Base-by-base conservation (phyloP, 1,140 invertebrate species). In the Mizuhopecten yessoensis region DNA sequence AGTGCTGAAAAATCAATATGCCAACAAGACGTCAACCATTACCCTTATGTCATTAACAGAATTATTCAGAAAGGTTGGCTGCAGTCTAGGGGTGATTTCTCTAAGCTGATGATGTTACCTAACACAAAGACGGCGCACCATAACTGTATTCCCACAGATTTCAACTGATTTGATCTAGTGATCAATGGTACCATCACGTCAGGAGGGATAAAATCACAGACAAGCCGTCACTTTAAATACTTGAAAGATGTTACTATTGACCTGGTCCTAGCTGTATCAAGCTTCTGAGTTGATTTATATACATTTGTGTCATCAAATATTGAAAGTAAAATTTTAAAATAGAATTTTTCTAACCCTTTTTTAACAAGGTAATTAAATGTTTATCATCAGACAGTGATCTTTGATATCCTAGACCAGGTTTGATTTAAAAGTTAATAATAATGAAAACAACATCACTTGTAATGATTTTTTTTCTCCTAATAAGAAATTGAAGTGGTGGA, bases 21-120 rank as follows among this genome's bases (percentile, higher is more conserved):
- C 29, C 57, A 75, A 75, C 57, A 75, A 75, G 57, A 75, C n/a
- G 45, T 57, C 45, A 57, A 57, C n/a, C n/a, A 75, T 75, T 75
- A 75, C 1, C 57, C n/a, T 75, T 29, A 75, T 75, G 57, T 75
- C n/a, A 75, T 75, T 29, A n/a, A 75, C 57, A 75, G 9, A n/a
- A 29, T 75, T 29, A 75, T 75, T 75, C 5, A 75, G 57, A 75
- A 13, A n/a, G 57, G 23, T n/a, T 75, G 57, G 1, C 2, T 29
- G 9, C 57, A 75, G 57, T 75, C 57, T 75, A n/a, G 57, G 23
- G 23, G 3, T 15, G 17, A 57, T 57, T 57, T 3, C 17, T 11
- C 15, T 9, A 9, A 75, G n/a, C 1, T 75, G 57, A 75, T 75
- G 57, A 17, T 29, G 29, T 75, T 75, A 75, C 57, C 1, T 75